These are phyloP conservation scores for Neoitamus cyanurus DNA, from an alignment of 2,888 invertebrate species.

Conservation along the genomic window DNA sequence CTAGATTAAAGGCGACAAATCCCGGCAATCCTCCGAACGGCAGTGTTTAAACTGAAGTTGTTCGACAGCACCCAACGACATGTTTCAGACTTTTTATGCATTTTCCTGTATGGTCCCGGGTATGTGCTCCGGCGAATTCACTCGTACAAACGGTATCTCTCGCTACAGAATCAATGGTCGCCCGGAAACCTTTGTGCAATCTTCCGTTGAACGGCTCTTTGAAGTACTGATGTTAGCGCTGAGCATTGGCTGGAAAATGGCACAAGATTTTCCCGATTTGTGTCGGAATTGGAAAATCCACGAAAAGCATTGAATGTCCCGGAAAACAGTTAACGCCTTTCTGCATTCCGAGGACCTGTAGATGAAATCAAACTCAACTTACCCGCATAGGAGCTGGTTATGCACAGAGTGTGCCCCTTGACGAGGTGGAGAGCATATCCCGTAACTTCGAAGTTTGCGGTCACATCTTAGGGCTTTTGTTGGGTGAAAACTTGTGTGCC, in stretches of 20 bases:
- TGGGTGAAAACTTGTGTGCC: background rate
- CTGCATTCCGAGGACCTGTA: background rate
- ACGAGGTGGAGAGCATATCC: background rate
- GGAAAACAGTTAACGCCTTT: background rate
- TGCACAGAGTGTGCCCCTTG: background rate
- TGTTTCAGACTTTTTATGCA: background rate
- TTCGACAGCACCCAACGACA: background rate
- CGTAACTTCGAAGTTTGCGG: background rate
- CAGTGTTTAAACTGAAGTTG: slow-evolving; percentile 1
- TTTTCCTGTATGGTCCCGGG: background rate
- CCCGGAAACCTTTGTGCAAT: background rate
- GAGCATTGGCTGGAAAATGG: background rate
- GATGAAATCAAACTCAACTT: background rate
- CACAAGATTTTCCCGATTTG: background rate
- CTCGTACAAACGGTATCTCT: background rate
- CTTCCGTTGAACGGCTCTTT: background rate
- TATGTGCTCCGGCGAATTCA: background rate
- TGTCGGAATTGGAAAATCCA: background rate
- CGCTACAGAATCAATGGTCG: background rate
- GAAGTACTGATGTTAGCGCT: background rate
- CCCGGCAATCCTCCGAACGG: background rate
- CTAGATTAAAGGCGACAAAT: background rate
- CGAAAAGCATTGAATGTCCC: background rate
- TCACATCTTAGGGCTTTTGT: background rate
- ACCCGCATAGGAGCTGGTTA: background rate